Base-by-base conservation (phyloP, 2,113 vertebrate species). In the Asarcornis scutulata region DNA sequence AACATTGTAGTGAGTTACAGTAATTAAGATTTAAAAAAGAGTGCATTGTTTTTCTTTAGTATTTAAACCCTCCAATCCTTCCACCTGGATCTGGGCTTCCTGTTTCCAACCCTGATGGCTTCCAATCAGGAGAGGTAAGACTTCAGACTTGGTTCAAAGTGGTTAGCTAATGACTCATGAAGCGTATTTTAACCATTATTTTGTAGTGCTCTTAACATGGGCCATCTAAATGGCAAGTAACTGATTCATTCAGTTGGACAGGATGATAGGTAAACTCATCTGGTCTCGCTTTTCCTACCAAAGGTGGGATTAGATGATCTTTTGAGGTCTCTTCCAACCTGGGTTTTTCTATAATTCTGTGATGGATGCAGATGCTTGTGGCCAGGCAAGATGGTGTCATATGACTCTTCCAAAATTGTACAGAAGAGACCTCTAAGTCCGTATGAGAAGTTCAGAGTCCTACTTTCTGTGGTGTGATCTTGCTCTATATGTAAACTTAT, bases 111-210 rank as follows among this genome's bases (percentile, higher is more conserved):
- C 91, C 95, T 10, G 98, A 99, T 16, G 97, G 97, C 13, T 95
- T 97, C 44, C 98, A 97, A 11, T 98, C 98, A 11, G 98, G 99
- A 83, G 99, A 99, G 99, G 99, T 99, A 98, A 91, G 97, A 32
- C 48, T 93, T 64, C 98, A 91, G 97, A 32, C 48, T 93, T 64
- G 29, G 32, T 66, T 44, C 71, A 48, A 7, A 86, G 13, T 26
- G 18, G 21, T 40, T 48, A 11, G 23, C 34, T 82, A 18, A 63
- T 44, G n/a, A 76, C n/a, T 55, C 48, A 1, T 69, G n/a, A 32
- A 38, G 46, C 7, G 0, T 46, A 76, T 72, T 83, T 79, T 40
- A 69, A 77, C 50, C 27, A 1, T 88, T 58, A 29, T 26, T 74
- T 87, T 71, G 9, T 91, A 44, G 32, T 63, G 58, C 18, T 40